Base-by-base conservation (phyloP, 2,113 vertebrate genomes). In the Hippocampus mohnikei region DNA sequence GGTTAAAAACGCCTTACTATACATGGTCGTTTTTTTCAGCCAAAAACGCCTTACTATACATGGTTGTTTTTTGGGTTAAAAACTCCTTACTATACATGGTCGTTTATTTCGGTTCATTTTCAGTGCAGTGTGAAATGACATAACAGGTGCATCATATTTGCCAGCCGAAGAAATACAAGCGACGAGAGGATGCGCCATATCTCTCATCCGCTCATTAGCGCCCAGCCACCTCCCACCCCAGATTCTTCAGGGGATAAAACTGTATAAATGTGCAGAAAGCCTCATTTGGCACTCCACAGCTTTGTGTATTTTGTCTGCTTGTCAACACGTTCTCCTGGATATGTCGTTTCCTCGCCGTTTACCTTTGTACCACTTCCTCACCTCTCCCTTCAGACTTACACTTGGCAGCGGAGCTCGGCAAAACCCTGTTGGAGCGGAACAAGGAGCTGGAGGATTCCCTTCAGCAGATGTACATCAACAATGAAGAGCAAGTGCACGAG, bases 391-490 rank as follows among this genome's bases (percentile, higher is more conserved):
- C 66, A 97, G 95, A 97, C 73, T 89, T 97, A 82, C 95, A 97
- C 66, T 87, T 97, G 91, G 95, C 95, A 0, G 95, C 97, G 0
- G 97, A 99, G 89, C 92, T 99, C 74, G 96, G 97, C 59, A 99
- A 99, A 88, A 98, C 96, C 0, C 93, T 99, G 42, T 92, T 99
- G 90, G 97, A 99, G 69, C 91, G 95, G 72, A 99, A 99, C 89
- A 98, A 98, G 77, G 97, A 99, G 84, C 89, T 98, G 86, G 97
- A 99, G 86, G 95, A 97, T 80, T 96, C 96, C 0, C 90, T 99
- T 73, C 97, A 99, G 78, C 96, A 98, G 86, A 98, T 98, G 96
- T 98, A 98, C 27, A 70, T 95, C 83, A 95, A 94, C 91, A 97
- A 95, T 12, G 95, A 99, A 84, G 97, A 98, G 71, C 97, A 98